Evolutionary conservation across 2,797 vertebrate species (phyloP), one percentile per base, ranked within the genome.

Genomic region (Gymnoscopelus braueri): DNA sequence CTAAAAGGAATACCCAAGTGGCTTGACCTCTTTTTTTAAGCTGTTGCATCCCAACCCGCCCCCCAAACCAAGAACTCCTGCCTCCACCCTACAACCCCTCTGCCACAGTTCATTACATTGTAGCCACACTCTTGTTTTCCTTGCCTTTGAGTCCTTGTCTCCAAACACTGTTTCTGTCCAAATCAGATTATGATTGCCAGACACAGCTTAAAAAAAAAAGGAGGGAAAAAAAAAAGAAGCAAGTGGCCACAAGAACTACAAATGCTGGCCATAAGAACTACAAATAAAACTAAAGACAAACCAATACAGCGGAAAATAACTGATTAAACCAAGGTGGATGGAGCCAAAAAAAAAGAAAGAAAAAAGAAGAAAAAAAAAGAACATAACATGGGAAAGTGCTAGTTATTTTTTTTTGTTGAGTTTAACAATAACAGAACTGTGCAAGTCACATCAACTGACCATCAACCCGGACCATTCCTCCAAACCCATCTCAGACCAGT

Each of bases 301-400:
- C 81, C 73, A 82, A 77, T 84, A 87, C 71, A 77, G 82, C 86
- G 84, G 74, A 90, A 88, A 89, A 85, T 73, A 78, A 82, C 70
- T 82, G 81, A 87, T 81, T 65, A 85, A 72, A 85, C 73, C 53
- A 47, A 79, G 26, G 61, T 78, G 67, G 65, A 81, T 72, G 49
- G 29, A 75, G 65, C 62, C 68, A 74, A 71, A 78, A 62, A 68
- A 78, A 52, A 24, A 65, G 15, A 62, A 61, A 70, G 47, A 63
- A 52, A 14, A 52, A 64, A n/a, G 74, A 26, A 14, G 74, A 26
- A 14, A 68, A 67, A 76, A 48, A 58, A 61, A 79, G 77, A 84
- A 57, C 71, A 78, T 73, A 71, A 81, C 48, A 75, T 54, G 82
- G 78, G 77, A 90, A 89, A 92, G 88, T 91, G 87, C 91, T 80